Base-by-base conservation (phyloP, 2,888 invertebrate species). In the Mesorhabditis sp. region DNA sequence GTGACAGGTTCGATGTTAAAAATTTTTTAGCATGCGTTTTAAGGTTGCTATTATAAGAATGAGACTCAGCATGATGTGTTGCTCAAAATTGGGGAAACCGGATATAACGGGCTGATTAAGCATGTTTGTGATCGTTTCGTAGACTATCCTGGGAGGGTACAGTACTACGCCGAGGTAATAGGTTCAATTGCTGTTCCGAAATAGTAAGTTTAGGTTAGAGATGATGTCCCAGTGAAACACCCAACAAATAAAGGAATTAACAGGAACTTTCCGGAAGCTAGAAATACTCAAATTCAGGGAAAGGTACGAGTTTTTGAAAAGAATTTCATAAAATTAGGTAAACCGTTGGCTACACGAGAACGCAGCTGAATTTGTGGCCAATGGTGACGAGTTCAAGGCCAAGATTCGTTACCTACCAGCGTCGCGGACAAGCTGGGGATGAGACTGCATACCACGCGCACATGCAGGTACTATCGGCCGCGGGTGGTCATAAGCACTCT, bases 1-100 rank as follows among this genome's bases (percentile, higher is more conserved):
- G 81, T 84, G 42, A 82, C 72, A 41, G 83, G 83, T 83, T 45
- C 63, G 45, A 50, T 13, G 58, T n/a, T 13, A 66, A 10, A 41
- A 7, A 45, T 42, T n/a, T 61, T 61, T 41, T 5, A 41, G 6
- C 13, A 65, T 42, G 3, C 4, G 65, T 41, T 50, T 76, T 62
- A 10, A 84, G 84, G 84, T 1, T 84, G 84, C 68, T 84, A 80
- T 68, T 84, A 81, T 68, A 76, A 79, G 65, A 84, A 84, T 71
- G 84, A 84, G 68, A 84, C 83, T 3, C 71, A 76, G 4, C 70
- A 80, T 4, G 77, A 80, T 72, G 73, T 82, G 6, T 68, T 81
- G 41, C 69, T 84, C 41, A 76, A 72, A 42, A 76, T 84, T 13
- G 84, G 79, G 5, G 76, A 83, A 45, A 70, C 70, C 15, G 80